Percentiles rank a stretch among this genome's conserved stretches.
These are phyloP conservation scores for Gyrodactylus bullatarudis DNA, from an alignment of 1,140 invertebrate species.

Conservation along the genomic window DNA sequence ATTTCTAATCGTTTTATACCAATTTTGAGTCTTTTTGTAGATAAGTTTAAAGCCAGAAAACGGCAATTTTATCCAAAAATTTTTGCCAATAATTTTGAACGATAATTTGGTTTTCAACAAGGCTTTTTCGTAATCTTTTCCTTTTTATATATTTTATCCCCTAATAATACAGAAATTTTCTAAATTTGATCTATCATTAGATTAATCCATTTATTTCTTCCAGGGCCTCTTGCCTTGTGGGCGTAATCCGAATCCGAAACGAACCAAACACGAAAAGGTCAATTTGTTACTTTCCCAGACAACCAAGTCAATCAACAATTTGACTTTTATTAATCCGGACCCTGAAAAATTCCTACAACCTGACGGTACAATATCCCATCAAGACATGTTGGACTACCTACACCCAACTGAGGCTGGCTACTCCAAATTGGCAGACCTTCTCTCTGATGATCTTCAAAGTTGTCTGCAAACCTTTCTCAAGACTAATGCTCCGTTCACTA, in stretches of 20 bases:
- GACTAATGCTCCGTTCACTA: not conserved
- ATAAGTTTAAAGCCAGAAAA: no score
- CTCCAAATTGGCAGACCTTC: slow-evolving; percentile 25
- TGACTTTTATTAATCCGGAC: slow-evolving; percentile 27
- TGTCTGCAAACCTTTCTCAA: not conserved
- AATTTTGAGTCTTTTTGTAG: no score
- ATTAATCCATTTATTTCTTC: slow-evolving; percentile 13
- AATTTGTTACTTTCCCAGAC: slow-evolving; percentile 33
- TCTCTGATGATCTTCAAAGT: slow-evolving; percentile 1
- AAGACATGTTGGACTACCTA: slow-evolving; percentile 56
- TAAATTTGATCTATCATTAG: slow-evolving; percentile 3
- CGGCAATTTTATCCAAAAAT: no score
- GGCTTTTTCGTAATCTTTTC: no score
- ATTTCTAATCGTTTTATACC: no score
- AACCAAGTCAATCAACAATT: slow-evolving; percentile 24
- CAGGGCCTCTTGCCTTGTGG: slow-evolving; percentile 47
- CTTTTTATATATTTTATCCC: no score
- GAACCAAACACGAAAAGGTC: slow-evolving; percentile 35
- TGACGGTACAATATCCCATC: slow-evolving; percentile 42
- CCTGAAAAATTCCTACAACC: slow-evolving; percentile 30
- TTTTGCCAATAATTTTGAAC: no score
- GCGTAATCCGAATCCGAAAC: slow-evolving; percentile 37
- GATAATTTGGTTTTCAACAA: no score
- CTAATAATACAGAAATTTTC: no score
- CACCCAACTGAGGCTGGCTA: slow-evolving; percentile 45